These are phyloP conservation scores for Patella depressa DNA, from an alignment of 2,888 invertebrate species.

Conservation along the genomic window DNA sequence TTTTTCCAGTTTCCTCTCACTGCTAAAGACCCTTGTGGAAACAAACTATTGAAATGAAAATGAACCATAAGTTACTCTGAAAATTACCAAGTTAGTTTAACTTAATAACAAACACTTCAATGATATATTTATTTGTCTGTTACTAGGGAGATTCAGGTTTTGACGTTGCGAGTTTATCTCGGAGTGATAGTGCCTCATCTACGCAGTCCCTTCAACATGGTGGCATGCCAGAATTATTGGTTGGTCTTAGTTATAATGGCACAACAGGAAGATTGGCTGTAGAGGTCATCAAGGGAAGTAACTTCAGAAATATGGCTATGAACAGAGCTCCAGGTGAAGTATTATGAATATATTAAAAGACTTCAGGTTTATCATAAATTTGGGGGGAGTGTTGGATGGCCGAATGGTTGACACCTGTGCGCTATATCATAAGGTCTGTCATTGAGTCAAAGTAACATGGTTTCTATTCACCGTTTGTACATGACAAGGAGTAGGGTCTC, in stretches of 20 bases:
- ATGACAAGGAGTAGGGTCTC: no score
- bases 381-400: neutral
- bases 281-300: conserved; percentile 86
- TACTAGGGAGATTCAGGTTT: conserved; percentile 73
- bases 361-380: neutral
- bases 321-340: conserved; percentile 70
- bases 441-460: no score
- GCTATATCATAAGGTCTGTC: no score
- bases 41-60: no score
- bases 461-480: no score
- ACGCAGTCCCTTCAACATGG: conserved; percentile 87
- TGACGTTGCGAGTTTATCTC: conserved; percentile 84
- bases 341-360: neutral
- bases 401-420: neutral
- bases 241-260: conserved; percentile 92
- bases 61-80: no score
- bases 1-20: no score
- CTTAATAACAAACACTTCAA: no score
- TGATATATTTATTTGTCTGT: conserved; percentile 14
- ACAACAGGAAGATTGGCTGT: conserved; percentile 93
- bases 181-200: conserved; percentile 92
- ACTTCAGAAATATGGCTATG: conserved; percentile 74
- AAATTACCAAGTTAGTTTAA: no score
- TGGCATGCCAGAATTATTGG: conserved; percentile 89
- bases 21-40: no score